phyloP scores from a whole-genome alignment of 2,113 vertebrate species.

The Zonotrichia leucophrys region DNA sequence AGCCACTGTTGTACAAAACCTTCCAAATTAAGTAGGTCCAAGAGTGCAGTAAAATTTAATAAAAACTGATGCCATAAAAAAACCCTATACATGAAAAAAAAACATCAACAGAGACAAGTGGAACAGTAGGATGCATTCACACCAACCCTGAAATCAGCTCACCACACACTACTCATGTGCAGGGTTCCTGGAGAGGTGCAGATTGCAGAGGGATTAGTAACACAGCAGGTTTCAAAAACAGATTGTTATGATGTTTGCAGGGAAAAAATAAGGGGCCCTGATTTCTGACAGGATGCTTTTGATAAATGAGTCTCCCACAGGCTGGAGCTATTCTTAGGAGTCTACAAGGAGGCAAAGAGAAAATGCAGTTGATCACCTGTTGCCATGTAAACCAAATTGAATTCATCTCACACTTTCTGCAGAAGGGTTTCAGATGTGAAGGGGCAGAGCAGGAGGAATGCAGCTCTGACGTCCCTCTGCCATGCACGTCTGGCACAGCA shows the following conservation, averaged over 20 bases:
- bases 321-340: not conserved
- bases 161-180: not conserved
- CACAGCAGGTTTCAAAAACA: not conserved
- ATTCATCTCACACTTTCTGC: not conserved
- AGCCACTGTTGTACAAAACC: not conserved
- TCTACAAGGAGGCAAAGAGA: not conserved
- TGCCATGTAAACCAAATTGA: conserved; percentile 33
- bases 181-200: not conserved
- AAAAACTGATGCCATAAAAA: not conserved
- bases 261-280: not conserved
- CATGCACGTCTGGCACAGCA: not conserved
- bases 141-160: not conserved
- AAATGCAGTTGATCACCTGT: conserved; percentile 22
- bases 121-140: not conserved
- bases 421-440: not conserved
- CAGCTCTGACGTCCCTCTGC: not conserved
- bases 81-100: not conserved
- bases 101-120: not conserved
- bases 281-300: not conserved
- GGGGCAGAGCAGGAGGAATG: not conserved
- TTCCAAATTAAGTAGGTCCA: not conserved
- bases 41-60: not conserved
- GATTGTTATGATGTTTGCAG: not conserved
- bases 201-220: conserved; percentile 15
- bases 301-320: not conserved